Evolutionary conservation across 1,140 invertebrate species (phyloP).

Genomic region (Druon quercuslanigerum): DNA sequence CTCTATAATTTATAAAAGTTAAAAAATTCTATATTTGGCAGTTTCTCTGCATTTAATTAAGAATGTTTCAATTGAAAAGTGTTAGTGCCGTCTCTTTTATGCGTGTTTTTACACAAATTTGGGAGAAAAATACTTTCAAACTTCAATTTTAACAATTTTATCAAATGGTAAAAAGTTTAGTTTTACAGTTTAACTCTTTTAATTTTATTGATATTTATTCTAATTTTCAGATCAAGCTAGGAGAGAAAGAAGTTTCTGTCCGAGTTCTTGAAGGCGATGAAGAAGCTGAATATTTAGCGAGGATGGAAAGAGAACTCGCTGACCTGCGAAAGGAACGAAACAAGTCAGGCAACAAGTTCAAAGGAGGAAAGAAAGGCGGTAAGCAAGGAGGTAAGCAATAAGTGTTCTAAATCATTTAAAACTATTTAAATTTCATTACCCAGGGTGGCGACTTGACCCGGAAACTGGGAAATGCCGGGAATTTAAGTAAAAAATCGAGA

Average conservation of each 20-base stretch:
- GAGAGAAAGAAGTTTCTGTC: slow-evolving; percentile 77
- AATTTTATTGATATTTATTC: slow-evolving; percentile 31
- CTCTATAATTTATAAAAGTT: too few species aligned
- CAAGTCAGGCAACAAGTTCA: slow-evolving; percentile 63
- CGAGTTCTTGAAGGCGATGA: slow-evolving; percentile 82
- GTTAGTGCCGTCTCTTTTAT: too few species aligned
- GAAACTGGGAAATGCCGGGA: too few species aligned
- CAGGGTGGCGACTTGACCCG: too few species aligned
- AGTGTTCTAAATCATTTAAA: slow-evolving; percentile 4
- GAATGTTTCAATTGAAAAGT: too few species aligned
- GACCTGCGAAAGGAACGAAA: slow-evolving; percentile 74
- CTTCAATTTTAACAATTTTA: too few species aligned
- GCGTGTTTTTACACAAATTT: too few species aligned
- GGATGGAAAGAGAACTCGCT: slow-evolving; percentile 78
- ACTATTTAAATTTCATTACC: not conserved
- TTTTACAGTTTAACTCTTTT: slow-evolving; percentile 21
- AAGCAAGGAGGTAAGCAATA: slow-evolving; percentile 55
- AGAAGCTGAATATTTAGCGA: slow-evolving; percentile 81
- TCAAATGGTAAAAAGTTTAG: too few species aligned
- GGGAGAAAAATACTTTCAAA: too few species aligned
- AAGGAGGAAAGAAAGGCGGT: slow-evolving; percentile 57
- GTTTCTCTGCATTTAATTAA: too few species aligned
- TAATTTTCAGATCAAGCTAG: slow-evolving; percentile 70
- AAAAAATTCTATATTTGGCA: not conserved
- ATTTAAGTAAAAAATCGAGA: too few species aligned